Evolutionary conservation across 2,797 vertebrate genomes (phyloP).

Genomic region (Phylloscopus collybita): DNA sequence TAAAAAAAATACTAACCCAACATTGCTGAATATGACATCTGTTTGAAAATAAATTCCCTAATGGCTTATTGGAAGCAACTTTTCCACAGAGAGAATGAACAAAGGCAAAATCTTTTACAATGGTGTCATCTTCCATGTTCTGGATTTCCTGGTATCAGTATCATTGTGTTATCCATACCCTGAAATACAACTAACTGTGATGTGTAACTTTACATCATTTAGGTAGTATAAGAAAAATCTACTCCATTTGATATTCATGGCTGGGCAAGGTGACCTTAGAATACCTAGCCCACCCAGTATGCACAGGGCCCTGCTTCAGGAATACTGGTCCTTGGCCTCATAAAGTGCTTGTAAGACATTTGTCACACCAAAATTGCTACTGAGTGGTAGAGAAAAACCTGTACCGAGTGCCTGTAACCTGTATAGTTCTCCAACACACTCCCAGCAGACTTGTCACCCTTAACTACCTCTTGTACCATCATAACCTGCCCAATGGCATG

Average conservation of each 20-base stretch:
- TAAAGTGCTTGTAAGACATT: neutral
- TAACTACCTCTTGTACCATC: neutral
- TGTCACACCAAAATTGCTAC: neutral
- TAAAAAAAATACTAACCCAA: neutral
- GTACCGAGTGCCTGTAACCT: accelerated
- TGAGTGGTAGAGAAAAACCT: neutral
- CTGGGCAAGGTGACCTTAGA: neutral
- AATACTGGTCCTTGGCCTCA: neutral
- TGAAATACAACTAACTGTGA: neutral
- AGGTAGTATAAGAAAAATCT: neutral
- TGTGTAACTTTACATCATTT: neutral
- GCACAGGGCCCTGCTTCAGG: neutral
- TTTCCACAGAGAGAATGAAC: neutral
- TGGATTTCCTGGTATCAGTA: neutral
- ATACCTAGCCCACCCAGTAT: neutral
- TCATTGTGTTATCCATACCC: neutral
- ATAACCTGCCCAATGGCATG: neutral
- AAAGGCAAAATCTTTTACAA: neutral
- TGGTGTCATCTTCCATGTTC: neutral
- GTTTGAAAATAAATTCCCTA: neutral
- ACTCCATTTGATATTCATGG: neutral
- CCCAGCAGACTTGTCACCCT: neutral
- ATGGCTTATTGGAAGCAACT: neutral
- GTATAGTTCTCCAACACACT: neutral
- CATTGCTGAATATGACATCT: neutral